Evolutionary conservation across 2,797 vertebrate genomes (phyloP), one percentile per base, ranked within the genome.

Genomic region (Xiphorhynchus erythropygius): DNA sequence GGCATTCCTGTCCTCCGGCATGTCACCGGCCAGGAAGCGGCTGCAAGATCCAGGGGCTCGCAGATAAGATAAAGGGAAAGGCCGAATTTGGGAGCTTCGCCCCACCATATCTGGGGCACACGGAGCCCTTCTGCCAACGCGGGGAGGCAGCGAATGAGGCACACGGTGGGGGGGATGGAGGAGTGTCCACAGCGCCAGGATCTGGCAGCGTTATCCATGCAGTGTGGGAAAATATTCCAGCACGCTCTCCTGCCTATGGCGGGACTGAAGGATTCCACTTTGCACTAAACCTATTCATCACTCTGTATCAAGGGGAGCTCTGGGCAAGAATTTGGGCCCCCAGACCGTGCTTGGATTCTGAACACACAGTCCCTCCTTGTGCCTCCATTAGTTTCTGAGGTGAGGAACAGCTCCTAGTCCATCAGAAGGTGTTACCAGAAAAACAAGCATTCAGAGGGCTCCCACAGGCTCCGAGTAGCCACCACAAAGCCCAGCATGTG

Each of bases 1-100:
- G 90, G 90, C 90, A 94, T 96, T 96, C 95, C 89, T 94, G 90
- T 83, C 86, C 82, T 96, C 86, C 7, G 0, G 0, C 89, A 32
- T 93, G 90, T 92, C 96, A 95, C 92, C 12, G 17, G 75, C 82
- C 96, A 96, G 96, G 95, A 97, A 96, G 87, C 71, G 41, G 84
- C 89, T 94, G 86, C 1, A 6, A 91, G 90, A 93, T 89, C 84
- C 75, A 84, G 87, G 84, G 91, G 85, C 89, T 68, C 9, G 0
- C 50, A 62, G 91, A 97, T 96, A 96, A 97, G 96, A 96, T 96
- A 95, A 95, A 89, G 70, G 67, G 90, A 56, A 69, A 84, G 50
- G 76, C 93, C 75, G 82, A 71, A 92, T 95, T 89, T 87, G 84
- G 92, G 92, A 96, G 78, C 87, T 62, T 71, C 0, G 0, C 35